Evolutionary conservation across 1,140 invertebrate genomes (phyloP), one percentile per base, ranked within the genome.

Genomic region (Apis laboriosa): DNA sequence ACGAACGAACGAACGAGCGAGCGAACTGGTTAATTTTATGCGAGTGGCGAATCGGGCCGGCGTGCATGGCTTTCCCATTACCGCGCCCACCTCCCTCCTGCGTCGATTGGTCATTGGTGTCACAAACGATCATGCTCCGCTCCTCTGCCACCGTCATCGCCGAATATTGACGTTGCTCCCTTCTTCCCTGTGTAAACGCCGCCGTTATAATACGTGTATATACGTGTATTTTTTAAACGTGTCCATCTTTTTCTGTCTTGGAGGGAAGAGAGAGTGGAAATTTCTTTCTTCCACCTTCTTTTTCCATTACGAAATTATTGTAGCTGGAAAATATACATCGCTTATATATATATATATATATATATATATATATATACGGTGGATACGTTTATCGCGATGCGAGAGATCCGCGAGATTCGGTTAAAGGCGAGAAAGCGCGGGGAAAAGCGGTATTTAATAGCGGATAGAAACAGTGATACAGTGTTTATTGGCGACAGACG

Each of bases 31-130:
- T 93, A 93, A 93, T 93, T 93, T 94, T 93, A 94, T 94, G 93
- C 93, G 92, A 90, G 89, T 92, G 91, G 88, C 90, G 86, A 92
- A 90, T 90, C 84, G 89, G 86, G 81, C 89, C 78, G 88, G 86
- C 89, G 89, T 93, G 92, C 92, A 94, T 92, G 91, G 92, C 88
- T 93, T 94, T 93, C 91, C 92, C 92, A 94, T 93, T 94, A 93
- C 90, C 87, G 89, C 84, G 83, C 80, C 84, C 82, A 81, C 87
- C 84, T 84, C 87, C 88, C 88, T 66, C 80, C 87, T 74, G 78
- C 86, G 82, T 80, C 84, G 87, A 88, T 71, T 89, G 86, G 90
- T 90, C 90, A 85, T 77, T 73, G 88, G 72, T 86, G 87, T 86
- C 89, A 90, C 90, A 90, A 88, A 88, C 88, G 84, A 91, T 90